Conservation (phyloP, 2,797 vertebrate species). For the Staurois parvus region DNA sequence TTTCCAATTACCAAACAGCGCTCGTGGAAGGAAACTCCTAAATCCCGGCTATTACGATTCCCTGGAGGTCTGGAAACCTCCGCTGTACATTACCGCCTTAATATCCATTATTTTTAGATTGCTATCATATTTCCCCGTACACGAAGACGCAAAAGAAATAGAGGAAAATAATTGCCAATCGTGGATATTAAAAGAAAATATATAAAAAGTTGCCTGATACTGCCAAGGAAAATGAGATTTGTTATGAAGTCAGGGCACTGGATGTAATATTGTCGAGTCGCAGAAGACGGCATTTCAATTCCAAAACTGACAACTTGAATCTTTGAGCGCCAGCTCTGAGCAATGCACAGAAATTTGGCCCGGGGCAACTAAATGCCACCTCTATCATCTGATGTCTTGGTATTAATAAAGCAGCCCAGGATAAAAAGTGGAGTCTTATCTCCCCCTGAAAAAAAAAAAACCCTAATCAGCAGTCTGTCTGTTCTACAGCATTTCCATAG, state of each 20-base stretch:
- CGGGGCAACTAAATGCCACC: conserved; percentile 18
- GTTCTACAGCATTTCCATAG: conserved; percentile 7
- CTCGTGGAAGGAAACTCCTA: not conserved
- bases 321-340: conserved; percentile 28
- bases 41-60: not conserved
- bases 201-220: conserved; percentile 27
- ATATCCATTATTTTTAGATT: conserved; percentile 10
- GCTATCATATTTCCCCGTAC: conserved; percentile 22
- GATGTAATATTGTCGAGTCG: conserved; percentile 4
- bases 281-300: conserved; percentile 46
- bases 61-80: not conserved
- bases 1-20: not conserved
- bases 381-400: conserved; percentile 9
- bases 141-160: not conserved
- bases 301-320: conserved; percentile 31
- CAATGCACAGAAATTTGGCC: conserved; percentile 30
- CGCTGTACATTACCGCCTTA: not conserved
- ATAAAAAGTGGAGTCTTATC: conserved; percentile 16
- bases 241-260: conserved; percentile 13
- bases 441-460: not conserved
- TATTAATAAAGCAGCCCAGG: conserved; percentile 40
- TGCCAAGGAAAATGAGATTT: conserved; percentile 44
- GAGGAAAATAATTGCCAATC: conserved; percentile 33
- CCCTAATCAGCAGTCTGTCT: conserved; percentile 30
- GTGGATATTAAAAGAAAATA: conserved; percentile 49